These are phyloP conservation scores for Scaptomyza hsui DNA, from an alignment of 1,140 invertebrate genomes.

Conservation along the genomic window DNA sequence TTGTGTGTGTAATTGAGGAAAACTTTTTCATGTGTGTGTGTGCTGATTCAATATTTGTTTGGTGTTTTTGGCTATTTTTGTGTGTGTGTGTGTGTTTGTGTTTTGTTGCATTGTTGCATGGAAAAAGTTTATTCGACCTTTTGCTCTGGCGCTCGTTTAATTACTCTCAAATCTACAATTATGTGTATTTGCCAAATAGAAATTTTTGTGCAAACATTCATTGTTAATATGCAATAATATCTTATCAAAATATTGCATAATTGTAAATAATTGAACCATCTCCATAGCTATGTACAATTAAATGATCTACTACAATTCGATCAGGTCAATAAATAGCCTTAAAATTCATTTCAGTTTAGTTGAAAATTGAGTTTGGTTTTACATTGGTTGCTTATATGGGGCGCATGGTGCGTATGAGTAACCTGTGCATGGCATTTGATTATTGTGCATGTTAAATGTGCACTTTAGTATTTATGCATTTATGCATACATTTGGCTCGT, in stretches of 20 bases:
- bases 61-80: constrained; percentile 22
- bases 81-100: constrained; percentile 19
- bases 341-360: background rate
- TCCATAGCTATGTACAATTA: too few species aligned
- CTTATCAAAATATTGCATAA: constrained; percentile 69
- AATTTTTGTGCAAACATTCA: constrained; percentile 14
- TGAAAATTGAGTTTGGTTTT: background rate
- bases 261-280: too few species aligned
- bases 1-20: constrained; percentile 11
- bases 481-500: constrained; percentile 32
- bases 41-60: constrained; percentile 46
- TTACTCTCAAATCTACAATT: constrained; percentile 33
- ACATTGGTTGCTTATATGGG: background rate
- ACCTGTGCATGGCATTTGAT: constrained; percentile 35
- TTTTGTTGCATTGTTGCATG: constrained; percentile 1
- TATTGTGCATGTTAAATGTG: constrained; percentile 42
- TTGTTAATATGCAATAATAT: constrained; percentile 58
- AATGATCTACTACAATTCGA: too few species aligned
- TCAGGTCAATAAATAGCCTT: too few species aligned
- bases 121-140: constrained; percentile 25
- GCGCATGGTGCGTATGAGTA: constrained; percentile 39
- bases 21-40: constrained; percentile 16
- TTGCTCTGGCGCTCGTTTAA: constrained; percentile 29
- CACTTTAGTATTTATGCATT: constrained; percentile 43
- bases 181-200: constrained; percentile 37